Evolutionary conservation across 92 coral and sea anemone genomes (phyloP).

Genomic region (Palythoa heliodiscus): DNA sequence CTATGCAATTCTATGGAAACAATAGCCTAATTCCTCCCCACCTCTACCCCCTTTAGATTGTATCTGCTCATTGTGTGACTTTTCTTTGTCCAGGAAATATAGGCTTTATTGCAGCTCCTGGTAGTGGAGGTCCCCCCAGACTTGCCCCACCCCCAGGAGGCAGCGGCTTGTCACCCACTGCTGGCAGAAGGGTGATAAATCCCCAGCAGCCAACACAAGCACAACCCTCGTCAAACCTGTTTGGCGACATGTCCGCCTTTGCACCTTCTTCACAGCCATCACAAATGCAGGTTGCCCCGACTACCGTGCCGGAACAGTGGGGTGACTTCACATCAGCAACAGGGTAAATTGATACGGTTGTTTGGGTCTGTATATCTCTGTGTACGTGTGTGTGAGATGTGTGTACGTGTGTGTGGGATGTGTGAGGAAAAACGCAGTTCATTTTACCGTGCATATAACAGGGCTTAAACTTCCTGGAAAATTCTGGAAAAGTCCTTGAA

Average conservation of each 20-base stretch:
- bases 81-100: conserved; percentile 45
- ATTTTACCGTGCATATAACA: no score
- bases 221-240: conserved; percentile 42
- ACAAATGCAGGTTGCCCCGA: conserved; percentile 54
- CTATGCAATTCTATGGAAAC: no score
- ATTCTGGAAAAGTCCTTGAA: no score
- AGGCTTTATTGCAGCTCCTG: conserved; percentile 89
- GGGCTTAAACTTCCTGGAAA: no score
- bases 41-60: no score
- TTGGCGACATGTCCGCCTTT: conserved; percentile 61
- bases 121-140: conserved; percentile 78
- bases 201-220: conserved; percentile 52
- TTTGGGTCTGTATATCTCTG: background rate
- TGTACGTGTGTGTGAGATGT: no score
- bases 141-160: conserved; percentile 95
- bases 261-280: conserved; percentile 52
- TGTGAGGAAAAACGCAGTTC: no score
- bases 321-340: conserved; percentile 96
- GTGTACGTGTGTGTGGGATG: no score
- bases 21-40: no score
- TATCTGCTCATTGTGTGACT: no score
- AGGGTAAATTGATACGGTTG: conserved; percentile 38
- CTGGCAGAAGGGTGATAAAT: conserved; percentile 58
- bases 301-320: conserved; percentile 69
- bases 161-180: conserved; percentile 73